A percentile compares a stretch with the other conserved stretches of the same genome.
These are phyloP conservation scores for Agrypnia vestita DNA, from an alignment of 1,140 invertebrate genomes.

Conservation along the genomic window DNA sequence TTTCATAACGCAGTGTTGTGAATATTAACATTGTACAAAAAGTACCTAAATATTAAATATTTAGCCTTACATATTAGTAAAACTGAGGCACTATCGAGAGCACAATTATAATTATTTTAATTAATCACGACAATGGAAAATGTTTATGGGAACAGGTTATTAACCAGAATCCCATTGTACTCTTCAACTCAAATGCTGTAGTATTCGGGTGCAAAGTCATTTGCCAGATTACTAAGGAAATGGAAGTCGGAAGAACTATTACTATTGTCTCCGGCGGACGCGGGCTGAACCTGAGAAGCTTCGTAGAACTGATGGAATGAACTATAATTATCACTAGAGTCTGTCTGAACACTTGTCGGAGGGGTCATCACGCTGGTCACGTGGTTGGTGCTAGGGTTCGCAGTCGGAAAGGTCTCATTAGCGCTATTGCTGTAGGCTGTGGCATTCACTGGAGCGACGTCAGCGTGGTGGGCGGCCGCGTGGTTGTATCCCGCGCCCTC, in stretches of 20 bases:
- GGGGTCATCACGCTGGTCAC: constrained; percentile 73
- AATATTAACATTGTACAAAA: background rate
- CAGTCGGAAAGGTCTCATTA: constrained; percentile 56
- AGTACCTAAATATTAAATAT: constrained; percentile 24
- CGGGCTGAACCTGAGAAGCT: constrained; percentile 71
- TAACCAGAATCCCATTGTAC: constrained; percentile 52
- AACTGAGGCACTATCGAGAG: constrained; percentile 61
- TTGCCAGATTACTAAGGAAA: constrained; percentile 91
- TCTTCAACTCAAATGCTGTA: constrained; percentile 82
- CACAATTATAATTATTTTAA: constrained; percentile 45
- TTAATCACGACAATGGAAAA: constrained; percentile 32
- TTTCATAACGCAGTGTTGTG: background rate
- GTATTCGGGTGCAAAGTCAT: constrained; percentile 93
- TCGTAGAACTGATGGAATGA: constrained; percentile 83
- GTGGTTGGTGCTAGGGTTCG: constrained; percentile 61
- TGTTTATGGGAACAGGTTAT: constrained; percentile 68
- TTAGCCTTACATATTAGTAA: constrained; percentile 47
- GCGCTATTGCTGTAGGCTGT: constrained; percentile 61
- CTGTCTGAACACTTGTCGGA: constrained; percentile 74
- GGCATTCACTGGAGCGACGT: constrained; percentile 48
- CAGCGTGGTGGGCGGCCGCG: constrained; percentile 64
- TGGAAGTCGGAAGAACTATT: constrained; percentile 94
- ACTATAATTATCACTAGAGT: constrained; percentile 77
- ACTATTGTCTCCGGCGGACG: constrained; percentile 82
- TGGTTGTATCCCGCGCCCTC: constrained; percentile 66